A percentile compares a stretch with the other conserved stretches of the same genome.
These are phyloP conservation scores for Temnothorax longispinosus DNA, from an alignment of 1,140 invertebrate genomes.

Conservation along the genomic window DNA sequence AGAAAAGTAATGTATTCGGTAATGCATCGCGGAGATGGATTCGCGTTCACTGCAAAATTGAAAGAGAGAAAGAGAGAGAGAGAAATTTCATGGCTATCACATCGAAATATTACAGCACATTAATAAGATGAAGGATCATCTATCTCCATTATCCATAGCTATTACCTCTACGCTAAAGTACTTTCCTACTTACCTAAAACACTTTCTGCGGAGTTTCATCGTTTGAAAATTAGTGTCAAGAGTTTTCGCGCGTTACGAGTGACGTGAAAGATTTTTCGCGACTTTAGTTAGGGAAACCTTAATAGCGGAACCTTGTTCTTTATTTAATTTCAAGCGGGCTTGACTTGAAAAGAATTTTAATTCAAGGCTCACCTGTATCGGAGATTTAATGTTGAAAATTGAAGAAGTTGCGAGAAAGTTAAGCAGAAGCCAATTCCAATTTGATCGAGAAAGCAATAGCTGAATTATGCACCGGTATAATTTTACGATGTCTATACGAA, in stretches of 20 bases:
- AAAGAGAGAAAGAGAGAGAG: conserved; percentile 3
- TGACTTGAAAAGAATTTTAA: background rate
- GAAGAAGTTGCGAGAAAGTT: background rate
- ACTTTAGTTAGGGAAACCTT: background rate
- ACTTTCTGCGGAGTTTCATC: background rate
- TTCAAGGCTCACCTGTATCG: background rate
- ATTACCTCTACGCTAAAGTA: conserved; percentile 4
- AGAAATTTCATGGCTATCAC: conserved; percentile 19
- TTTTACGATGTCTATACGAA: background rate
- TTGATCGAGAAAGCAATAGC: conserved; percentile 1
- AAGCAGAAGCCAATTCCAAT: background rate
- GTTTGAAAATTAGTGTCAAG: conserved; percentile 4
- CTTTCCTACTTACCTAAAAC: conserved; percentile 20
- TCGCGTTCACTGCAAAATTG: conserved; percentile 5
- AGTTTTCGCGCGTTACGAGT: background rate
- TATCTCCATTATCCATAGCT: background rate
- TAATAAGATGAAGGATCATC: conserved; percentile 1
- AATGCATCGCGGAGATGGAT: background rate
- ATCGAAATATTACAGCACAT: background rate
- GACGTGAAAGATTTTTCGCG: background rate
- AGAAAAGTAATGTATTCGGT: conserved; percentile 3
- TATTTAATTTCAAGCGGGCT: background rate
- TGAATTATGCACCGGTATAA: conserved; percentile 1
- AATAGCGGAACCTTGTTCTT: background rate
- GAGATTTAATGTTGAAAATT: background rate